Evolutionary conservation across 1,140 invertebrate genomes (phyloP).

Genomic region (Diabrotica undecimpunctata): DNA sequence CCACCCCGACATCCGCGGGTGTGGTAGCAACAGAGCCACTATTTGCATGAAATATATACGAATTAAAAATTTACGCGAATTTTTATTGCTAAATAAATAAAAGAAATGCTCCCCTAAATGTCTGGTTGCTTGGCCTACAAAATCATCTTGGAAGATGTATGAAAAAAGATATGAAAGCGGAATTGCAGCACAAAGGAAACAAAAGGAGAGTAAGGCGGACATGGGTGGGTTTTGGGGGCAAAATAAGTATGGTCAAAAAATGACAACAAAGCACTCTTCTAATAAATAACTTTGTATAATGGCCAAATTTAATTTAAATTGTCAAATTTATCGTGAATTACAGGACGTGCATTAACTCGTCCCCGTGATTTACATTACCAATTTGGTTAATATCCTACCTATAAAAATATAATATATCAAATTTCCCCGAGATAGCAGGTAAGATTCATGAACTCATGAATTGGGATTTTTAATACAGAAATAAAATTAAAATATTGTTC

Average conservation of each 20-base stretch:
- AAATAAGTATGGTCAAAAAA: conserved; percentile 8
- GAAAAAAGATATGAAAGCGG: conserved; percentile 42
- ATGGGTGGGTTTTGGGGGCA: conserved; percentile 22
- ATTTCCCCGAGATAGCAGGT: too few species aligned
- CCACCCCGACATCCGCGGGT: neutral
- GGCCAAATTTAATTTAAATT: too few species aligned
- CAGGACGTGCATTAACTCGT: too few species aligned
- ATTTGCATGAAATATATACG: conserved; percentile 17
- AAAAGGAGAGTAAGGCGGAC: neutral
- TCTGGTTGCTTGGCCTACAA: conserved; percentile 32
- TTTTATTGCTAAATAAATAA: conserved; percentile 36
- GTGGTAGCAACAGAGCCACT: neutral
- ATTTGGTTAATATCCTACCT: too few species aligned
- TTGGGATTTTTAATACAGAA: too few species aligned
- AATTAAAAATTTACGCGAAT: conserved; percentile 34
- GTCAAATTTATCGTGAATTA: too few species aligned
- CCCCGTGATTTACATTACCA: too few species aligned
- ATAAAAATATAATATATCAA: too few species aligned
- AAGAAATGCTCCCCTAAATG: conserved; percentile 33
- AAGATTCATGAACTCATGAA: too few species aligned
- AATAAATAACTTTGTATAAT: too few species aligned
- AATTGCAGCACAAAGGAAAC: conserved; percentile 43
- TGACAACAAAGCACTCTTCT: too few species aligned
- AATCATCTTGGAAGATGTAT: conserved; percentile 34
- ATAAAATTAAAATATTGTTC: too few species aligned